phyloP scores from a whole-genome alignment of 2,113 vertebrate species.

The Scomber japonicus region DNA sequence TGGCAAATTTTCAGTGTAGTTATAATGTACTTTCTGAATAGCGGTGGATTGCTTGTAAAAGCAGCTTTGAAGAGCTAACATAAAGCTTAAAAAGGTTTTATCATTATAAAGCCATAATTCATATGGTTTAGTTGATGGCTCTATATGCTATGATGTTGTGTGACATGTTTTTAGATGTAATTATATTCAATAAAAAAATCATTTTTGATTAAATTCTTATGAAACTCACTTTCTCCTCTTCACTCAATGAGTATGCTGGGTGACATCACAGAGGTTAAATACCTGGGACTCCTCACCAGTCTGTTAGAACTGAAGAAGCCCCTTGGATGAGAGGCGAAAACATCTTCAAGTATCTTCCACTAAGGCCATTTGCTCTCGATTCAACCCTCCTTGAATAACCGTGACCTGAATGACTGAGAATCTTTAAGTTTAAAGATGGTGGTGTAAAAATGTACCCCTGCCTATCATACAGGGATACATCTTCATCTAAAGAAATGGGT shows the following conservation, averaged over 20 bases:
- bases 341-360: no score
- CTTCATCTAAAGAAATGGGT: slow-evolving; percentile 14
- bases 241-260: background rate
- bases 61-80: slow-evolving; percentile 27
- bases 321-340: no score
- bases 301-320: no score
- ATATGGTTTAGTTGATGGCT: slow-evolving; percentile 51
- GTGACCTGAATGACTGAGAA: no score
- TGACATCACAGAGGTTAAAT: slow-evolving; percentile 8
- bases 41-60: background rate
- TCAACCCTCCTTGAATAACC: no score
- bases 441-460: background rate
- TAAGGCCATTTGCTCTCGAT: no score
- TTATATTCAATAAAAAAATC: slow-evolving; percentile 59
- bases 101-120: slow-evolving; percentile 58
- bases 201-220: slow-evolving; percentile 24
- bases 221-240: background rate
- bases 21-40: slow-evolving; percentile 43
- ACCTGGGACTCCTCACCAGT: no score
- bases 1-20: slow-evolving; percentile 46
- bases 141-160: slow-evolving; percentile 69
- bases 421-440: slow-evolving; percentile 17
- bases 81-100: slow-evolving; percentile 39
- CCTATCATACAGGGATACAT: background rate
- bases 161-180: slow-evolving; percentile 67